Percentiles rank a stretch among this genome's conserved stretches.
Conservation (phyloP, 2,113 vertebrate species). For the Poeciliopsis prolifica region DNA sequence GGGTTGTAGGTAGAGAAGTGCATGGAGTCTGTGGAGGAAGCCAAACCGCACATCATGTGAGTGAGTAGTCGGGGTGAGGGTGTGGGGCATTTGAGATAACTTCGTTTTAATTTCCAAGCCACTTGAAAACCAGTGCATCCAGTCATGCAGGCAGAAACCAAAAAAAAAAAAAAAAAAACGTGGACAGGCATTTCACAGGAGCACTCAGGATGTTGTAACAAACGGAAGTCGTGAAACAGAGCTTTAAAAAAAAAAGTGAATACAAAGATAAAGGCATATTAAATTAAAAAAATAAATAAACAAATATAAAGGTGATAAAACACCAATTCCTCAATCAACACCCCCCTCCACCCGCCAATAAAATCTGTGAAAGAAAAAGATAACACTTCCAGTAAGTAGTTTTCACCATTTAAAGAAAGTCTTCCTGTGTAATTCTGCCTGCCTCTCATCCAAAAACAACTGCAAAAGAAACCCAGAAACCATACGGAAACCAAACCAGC, state of each 20-base stretch:
- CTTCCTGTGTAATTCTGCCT: conserved; percentile 97
- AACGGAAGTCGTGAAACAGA: conserved; percentile 73
- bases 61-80: conserved; percentile 81
- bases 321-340: conserved; percentile 81
- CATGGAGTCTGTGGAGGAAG: conserved; percentile 87
- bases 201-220: conserved; percentile 79
- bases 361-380: conserved; percentile 49
- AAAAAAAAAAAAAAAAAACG: conserved; percentile 47
- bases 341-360: neutral
- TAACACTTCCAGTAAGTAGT: conserved; percentile 29
- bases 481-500: conserved; percentile 60
- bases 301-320: conserved; percentile 77
- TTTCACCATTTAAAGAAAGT: conserved; percentile 67
- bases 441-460: conserved; percentile 82
- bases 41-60: conserved; percentile 84
- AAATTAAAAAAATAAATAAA: conserved; percentile 49
- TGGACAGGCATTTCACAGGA: conserved; percentile 99
- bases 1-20: conserved; percentile 81
- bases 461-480: conserved; percentile 83
- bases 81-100: conserved; percentile 83
- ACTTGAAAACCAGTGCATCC: conserved; percentile 93
- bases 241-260: conserved; percentile 62
- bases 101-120: conserved; percentile 89
- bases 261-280: conserved; percentile 65
- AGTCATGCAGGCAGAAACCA: conserved; percentile 96